Conservation (phyloP, 2,888 invertebrate genomes). For the Terebella lapidaria region DNA sequence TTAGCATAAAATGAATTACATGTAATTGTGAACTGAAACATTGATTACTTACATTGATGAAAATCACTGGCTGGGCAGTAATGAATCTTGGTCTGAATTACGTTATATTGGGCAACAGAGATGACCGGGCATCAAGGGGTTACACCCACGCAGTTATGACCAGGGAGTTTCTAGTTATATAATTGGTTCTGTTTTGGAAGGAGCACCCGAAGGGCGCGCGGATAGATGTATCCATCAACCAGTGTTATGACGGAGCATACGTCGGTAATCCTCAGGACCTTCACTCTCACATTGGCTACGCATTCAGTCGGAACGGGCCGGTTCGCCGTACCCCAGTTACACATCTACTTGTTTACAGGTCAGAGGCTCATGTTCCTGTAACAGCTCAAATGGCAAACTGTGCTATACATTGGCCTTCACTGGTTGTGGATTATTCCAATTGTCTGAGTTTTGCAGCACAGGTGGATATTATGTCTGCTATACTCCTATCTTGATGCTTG, state of each 20-base stretch:
- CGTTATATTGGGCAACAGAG: too few species aligned
- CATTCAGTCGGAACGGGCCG: slow-evolving; percentile 68
- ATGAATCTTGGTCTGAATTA: too few species aligned
- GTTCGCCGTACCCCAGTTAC: slow-evolving; percentile 72
- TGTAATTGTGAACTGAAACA: too few species aligned
- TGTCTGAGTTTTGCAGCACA: neutral
- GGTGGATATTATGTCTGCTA: neutral
- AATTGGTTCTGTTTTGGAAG: slow-evolving; percentile 4
- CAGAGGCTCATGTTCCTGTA: neutral
- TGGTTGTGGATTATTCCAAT: neutral
- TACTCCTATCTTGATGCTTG: neutral
- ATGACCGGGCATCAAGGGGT: too few species aligned
- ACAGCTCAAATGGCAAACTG: too few species aligned
- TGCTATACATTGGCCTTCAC: neutral
- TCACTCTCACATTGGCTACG: slow-evolving; percentile 56
- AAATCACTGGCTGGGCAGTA: too few species aligned
- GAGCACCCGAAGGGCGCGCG: slow-evolving; percentile 62
- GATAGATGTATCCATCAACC: slow-evolving; percentile 92
- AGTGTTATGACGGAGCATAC: slow-evolving; percentile 90
- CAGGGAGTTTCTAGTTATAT: neutral
- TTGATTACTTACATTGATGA: too few species aligned
- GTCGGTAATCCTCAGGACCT: slow-evolving; percentile 72
- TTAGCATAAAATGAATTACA: too few species aligned
- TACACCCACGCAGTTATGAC: too few species aligned
- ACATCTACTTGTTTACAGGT: slow-evolving; percentile 70